Base-by-base conservation (phyloP, 2,113 vertebrate species). In the Microcebus jonahi region DNA sequence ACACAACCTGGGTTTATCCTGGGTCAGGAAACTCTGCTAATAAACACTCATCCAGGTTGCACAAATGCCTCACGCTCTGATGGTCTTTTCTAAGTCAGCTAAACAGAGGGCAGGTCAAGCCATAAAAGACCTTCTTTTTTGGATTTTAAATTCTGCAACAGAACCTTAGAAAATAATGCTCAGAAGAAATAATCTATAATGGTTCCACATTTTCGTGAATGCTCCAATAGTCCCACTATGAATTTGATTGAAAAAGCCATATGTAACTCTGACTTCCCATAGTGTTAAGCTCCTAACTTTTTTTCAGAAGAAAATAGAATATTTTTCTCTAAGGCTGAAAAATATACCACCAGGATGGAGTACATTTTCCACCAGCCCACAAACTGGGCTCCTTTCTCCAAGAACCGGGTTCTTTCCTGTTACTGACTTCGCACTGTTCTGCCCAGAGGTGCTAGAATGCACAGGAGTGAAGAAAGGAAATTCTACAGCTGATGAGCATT, bases 1-100 rank as follows among this genome's bases (percentile, higher is more conserved):
- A 77, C 29, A 75, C 68, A 79, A 68, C 18, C 48, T 86, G 34
- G 45, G 14, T 92, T 8, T 7, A n/a, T 82, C n/a, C 12, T 48
- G 71, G 12, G 14, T 87, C 31, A 71, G 91, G 59, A 94, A 89
- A 76, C 20, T 76, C 39, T 70, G 11, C 81, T 82, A 36, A 65
- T 34, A 36, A 90, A 90, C 76, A 94, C 8, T 39, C 42, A 84
- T 45, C 67, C 79, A 39, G 2, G 73, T 77, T 50, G 21, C 8
- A n/a, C 29, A 81, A 23, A 36, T 48, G 18, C 25, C 53, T 88
- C 79, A 82, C 65, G 13, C 20, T 71, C 20, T 53, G 11, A 84
- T 68, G 70, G 13, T 12, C 65, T 96, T 97, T 95, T 82, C 59
- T 53, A 96, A 93, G 59, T 82, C 42, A 71, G 29, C 36, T 84